Evolutionary conservation across 2,113 vertebrate species (phyloP).

Genomic region (Indicator maculatus): DNA sequence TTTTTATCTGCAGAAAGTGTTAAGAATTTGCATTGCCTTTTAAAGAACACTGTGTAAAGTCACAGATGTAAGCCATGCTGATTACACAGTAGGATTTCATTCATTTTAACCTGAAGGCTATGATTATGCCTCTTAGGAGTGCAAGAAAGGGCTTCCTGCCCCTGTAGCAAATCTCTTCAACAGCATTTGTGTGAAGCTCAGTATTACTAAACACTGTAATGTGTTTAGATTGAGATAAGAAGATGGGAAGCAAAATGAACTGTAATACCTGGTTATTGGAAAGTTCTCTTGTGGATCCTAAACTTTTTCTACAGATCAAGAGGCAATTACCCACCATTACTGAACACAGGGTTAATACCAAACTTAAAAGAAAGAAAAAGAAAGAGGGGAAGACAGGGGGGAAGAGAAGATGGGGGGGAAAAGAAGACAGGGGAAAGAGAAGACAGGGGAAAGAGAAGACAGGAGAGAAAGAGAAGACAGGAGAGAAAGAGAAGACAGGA

Average conservation of each 20-base stretch:
- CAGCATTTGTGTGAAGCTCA: slow-evolving; percentile 52
- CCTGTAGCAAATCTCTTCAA: slow-evolving; percentile 36
- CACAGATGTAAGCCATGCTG: slow-evolving; percentile 50
- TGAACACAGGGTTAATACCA: slow-evolving; percentile 40
- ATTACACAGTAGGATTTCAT: slow-evolving; percentile 49
- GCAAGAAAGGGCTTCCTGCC: slow-evolving; percentile 6
- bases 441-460: too few relatives aligned
- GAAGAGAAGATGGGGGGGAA: too few relatives aligned
- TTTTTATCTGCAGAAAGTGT: slow-evolving; percentile 45
- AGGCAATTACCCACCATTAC: slow-evolving; percentile 28
- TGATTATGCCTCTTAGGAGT: slow-evolving; percentile 40
- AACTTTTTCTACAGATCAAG: slow-evolving; percentile 37
- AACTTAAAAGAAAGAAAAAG: background rate
- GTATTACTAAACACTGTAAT: slow-evolving; percentile 39
- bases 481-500: too few relatives aligned
- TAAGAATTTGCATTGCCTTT: slow-evolving; percentile 50
- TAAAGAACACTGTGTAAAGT: slow-evolving; percentile 32
- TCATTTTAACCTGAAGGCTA: slow-evolving; percentile 58
- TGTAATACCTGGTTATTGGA: slow-evolving; percentile 44
- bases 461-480: too few relatives aligned
- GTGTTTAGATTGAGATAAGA: slow-evolving; percentile 34
- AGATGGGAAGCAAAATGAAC: slow-evolving; percentile 52
- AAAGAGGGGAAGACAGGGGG: too few relatives aligned
- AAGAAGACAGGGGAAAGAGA: too few relatives aligned
- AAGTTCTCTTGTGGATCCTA: slow-evolving; percentile 44